Base-by-base conservation (phyloP, 2,888 invertebrate genomes). In the Agrotis exclamationis region DNA sequence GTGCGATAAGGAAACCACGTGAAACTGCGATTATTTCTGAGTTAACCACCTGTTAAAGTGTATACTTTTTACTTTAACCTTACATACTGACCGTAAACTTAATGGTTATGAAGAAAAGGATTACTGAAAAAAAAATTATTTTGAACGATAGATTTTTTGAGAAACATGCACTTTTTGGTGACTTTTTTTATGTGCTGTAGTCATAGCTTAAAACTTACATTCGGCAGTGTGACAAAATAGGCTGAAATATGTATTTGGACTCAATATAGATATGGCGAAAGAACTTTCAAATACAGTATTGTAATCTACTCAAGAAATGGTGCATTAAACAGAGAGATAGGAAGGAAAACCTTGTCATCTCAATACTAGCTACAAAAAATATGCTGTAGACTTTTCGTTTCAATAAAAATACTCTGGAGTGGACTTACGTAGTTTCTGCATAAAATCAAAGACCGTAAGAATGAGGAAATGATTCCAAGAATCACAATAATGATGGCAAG, bases 1-100 rank as follows among this genome's bases (percentile, higher is more conserved):
- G 58, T 11, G 54, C 74, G 82, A 82, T 82, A 82, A 82, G 70
- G 54, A 57, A 56, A 20, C 50, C 64, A 71, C 69, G 69, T 72
- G 71, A 65, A 74, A 51, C 72, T 57, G 47, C 51, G 45, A 79
- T 76, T 64, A 59, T 48, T 79, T 74, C 56, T 76, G 67, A 67
- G 18, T 67, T 66, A 45, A 62, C 28, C 54, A 70, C 54, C 51
- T 75, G 63, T 58, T 53, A 70, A 60, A 62, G 28, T 67, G 18
- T 14, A 11, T 58, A 22, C 0, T 47, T 53, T 33, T 18, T 33
- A 47, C 48, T 39, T 45, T n/a, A n/a, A 24, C n/a, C 14, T 44
- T 51, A 44, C 4, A 44, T 2, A 28, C 2, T 16, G 6, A 9
- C 9, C 57, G 57, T 20, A n/a, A 50, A 44, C 14, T 69, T 47